Evolutionary conservation across 2,797 vertebrate genomes (phyloP).

Genomic region (Phrynocephalus vlangalii): DNA sequence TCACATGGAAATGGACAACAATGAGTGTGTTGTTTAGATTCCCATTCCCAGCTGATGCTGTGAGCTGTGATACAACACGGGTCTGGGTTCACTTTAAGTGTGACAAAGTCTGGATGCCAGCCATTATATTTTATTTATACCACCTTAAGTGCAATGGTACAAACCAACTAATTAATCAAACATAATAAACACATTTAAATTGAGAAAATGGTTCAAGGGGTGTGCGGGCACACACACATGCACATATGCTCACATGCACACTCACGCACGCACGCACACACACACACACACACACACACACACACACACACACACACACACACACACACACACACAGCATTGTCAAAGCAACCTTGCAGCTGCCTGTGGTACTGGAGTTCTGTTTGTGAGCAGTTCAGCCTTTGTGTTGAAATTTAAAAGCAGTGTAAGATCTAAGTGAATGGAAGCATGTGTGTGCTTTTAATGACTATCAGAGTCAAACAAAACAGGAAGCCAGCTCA

Average conservation of each 20-base stretch:
- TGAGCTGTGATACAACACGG: too few species aligned
- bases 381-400: slow-evolving; percentile 27
- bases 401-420: slow-evolving; percentile 49
- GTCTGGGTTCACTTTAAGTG: not conserved
- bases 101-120: too few species aligned
- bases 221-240: not conserved
- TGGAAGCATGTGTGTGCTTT: slow-evolving; percentile 58
- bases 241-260: not conserved
- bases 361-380: not conserved
- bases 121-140: not conserved
- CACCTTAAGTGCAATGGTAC: not conserved
- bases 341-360: not conserved
- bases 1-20: too few species aligned
- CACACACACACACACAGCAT: not conserved
- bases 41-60: too few species aligned
- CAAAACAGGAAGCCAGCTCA: slow-evolving; percentile 59
- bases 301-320: not conserved
- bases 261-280: not conserved
- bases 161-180: not conserved
- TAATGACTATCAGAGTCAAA: slow-evolving; percentile 61
- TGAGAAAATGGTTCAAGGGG: not conserved
- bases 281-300: not conserved
- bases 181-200: not conserved
- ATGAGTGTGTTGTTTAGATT: too few species aligned
- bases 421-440: slow-evolving; percentile 48